phyloP scores from a whole-genome alignment of 2,888 invertebrate genomes.

The Alviniconcha strummeri region DNA sequence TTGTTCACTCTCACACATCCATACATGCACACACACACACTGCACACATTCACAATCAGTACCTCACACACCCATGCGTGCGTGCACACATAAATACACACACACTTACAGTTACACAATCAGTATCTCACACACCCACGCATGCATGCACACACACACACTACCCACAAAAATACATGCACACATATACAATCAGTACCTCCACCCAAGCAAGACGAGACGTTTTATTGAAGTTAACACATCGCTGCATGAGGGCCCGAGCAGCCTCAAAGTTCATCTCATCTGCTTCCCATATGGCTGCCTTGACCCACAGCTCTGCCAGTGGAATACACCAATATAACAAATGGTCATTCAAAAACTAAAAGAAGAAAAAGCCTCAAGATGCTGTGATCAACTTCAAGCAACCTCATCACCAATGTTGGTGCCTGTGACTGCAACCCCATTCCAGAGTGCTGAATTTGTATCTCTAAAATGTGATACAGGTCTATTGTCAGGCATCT shows the following conservation, averaged over 20 bases:
- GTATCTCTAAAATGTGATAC: no score
- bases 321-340: neutral
- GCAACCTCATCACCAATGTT: no score
- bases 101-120: neutral
- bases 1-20: no score
- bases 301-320: slow-evolving; percentile 83
- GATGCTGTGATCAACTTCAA: no score
- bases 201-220: slow-evolving; percentile 83
- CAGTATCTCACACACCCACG: slow-evolving; percentile 57
- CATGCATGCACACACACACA: neutral
- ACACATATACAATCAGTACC: slow-evolving; percentile 39
- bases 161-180: neutral
- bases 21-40: no score
- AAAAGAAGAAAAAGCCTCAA: neutral
- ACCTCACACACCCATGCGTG: no score
- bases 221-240: slow-evolving; percentile 84
- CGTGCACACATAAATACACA: neutral
- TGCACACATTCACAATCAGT: no score
- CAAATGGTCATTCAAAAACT: neutral
- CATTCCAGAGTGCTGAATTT: no score
- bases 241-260: slow-evolving; percentile 83
- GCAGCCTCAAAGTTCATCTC: slow-evolving; percentile 83
- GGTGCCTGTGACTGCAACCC: no score
- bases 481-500: no score
- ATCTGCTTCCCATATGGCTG: slow-evolving; percentile 86